phyloP scores from a whole-genome alignment of 2,113 vertebrate genomes.

The Gobiocypris rarus region DNA sequence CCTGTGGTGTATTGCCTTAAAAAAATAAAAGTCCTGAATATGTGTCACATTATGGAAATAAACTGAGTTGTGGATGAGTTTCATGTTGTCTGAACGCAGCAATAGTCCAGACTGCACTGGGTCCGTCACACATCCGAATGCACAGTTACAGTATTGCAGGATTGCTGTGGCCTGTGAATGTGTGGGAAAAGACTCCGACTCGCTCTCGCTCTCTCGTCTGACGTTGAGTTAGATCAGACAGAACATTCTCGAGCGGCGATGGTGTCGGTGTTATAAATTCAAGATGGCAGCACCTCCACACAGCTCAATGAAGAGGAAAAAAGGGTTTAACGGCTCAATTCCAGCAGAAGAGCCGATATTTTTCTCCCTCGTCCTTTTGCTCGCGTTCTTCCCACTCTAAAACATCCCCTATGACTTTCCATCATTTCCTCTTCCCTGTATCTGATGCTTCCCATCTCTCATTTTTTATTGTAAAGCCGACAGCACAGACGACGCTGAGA shows the following conservation, averaged over 20 bases:
- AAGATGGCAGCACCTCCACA: slow-evolving; percentile 69
- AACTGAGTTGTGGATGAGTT: too few species aligned
- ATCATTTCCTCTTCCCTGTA: background rate
- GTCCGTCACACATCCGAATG: slow-evolving; percentile 30
- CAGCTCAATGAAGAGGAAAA: slow-evolving; percentile 66
- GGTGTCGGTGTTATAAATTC: slow-evolving; percentile 66
- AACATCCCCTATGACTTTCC: background rate
- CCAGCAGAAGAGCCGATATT: slow-evolving; percentile 32
- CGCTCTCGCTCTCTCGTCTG: slow-evolving; percentile 42
- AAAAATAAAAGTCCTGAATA: too few species aligned
- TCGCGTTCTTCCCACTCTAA: background rate
- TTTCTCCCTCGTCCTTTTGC: background rate
- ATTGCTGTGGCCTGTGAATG: background rate
- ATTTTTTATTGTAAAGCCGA: background rate
- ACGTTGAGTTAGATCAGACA: slow-evolving; percentile 68
- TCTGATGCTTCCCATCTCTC: background rate
- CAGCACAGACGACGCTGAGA: background rate
- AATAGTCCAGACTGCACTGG: background rate
- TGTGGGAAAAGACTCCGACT: background rate
- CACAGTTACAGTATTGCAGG: slow-evolving; percentile 23
- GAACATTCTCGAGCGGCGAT: slow-evolving; percentile 61
- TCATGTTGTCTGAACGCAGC: background rate
- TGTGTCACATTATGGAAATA: too few species aligned
- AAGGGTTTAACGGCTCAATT: slow-evolving; percentile 66
- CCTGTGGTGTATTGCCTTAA: too few species aligned